Base-by-base conservation (phyloP, 2,888 invertebrate species). In the Epirrhoe tristata region DNA sequence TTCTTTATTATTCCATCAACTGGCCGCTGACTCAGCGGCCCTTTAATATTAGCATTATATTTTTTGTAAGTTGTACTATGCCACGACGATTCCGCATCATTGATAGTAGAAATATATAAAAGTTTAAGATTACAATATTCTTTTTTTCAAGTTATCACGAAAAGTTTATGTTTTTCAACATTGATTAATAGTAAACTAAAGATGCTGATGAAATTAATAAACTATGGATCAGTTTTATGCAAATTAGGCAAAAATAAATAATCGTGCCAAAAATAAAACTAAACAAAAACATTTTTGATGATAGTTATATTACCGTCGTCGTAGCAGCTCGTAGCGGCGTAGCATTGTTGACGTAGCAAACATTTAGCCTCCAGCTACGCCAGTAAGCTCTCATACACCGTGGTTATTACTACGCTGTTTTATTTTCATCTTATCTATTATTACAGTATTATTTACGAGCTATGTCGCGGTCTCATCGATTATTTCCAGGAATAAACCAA, bases 1-100 rank as follows among this genome's bases (percentile, higher is more conserved):
- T 81, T 80, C 79, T 88, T 87, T 88, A 87, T 87, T 87, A 85
- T 87, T 88, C 86, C 83, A 87, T 88, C 85, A 86, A 87, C 77
- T 73, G 77, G 77, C 77, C 77, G 81, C 82, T 80, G 79, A 81
- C 76, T 80, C 78, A 70, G 24, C 24, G 72, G 77, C 78, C 63
- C 73, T 82, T 80, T 80, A 74, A 79, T 80, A 79, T 75, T 78
- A 77, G 75, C 68, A 75, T 74, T 72, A 76, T 65, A 67, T 70
- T 72, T 78, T 70, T 70, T 74, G 74, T 48, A 14, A 17, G 12
- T 5, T 6, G 48, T 48, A 1, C 14, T 16, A 14, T 48, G 12
- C 12, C 4, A 43, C 39, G 12, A 43, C 12, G 4, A 8, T 8
- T 8, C 12, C 39, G 12, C 39, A 12, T 43, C 2, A 8, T 36